Conservation (phyloP, 1,140 invertebrate species). For the Platorchestia sp. region DNA sequence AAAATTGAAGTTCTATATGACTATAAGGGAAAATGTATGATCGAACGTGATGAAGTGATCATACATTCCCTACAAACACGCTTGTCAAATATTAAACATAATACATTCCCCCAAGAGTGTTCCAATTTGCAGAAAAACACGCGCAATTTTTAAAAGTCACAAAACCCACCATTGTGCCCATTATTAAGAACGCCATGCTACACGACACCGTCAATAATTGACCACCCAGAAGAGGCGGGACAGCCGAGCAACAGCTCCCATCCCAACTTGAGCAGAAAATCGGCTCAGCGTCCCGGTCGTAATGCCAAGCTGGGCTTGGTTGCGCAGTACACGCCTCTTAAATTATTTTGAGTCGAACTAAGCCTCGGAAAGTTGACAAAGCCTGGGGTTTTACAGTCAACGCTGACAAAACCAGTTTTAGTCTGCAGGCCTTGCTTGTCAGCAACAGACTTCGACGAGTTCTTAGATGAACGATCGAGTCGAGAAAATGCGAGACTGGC, state of each 20-base stretch:
- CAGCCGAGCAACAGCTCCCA: neutral
- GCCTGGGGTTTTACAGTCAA: neutral
- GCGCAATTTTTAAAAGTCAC: too few species aligned
- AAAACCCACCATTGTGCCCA: neutral
- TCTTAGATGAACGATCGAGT: neutral
- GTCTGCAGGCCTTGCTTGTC: neutral
- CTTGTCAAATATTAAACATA: neutral
- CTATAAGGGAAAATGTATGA: too few species aligned
- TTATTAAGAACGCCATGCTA: neutral
- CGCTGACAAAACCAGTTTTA: neutral
- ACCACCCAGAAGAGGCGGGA: neutral
- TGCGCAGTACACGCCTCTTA: neutral
- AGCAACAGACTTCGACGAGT: neutral
- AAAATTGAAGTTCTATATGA: too few species aligned
- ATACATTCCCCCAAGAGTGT: neutral
- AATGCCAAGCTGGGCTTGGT: neutral
- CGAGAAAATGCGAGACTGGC: neutral
- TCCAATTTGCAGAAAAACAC: neutral
- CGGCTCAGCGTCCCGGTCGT: neutral
- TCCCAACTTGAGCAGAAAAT: neutral
- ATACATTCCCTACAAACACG: neutral
- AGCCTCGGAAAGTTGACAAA: neutral
- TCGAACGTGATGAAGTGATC: too few species aligned
- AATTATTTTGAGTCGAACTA: constrained; percentile 37
- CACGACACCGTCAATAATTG: neutral